These are phyloP conservation scores for Oxygymnocypris stewartii DNA, from an alignment of 2,113 vertebrate genomes.

Conservation along the genomic window DNA sequence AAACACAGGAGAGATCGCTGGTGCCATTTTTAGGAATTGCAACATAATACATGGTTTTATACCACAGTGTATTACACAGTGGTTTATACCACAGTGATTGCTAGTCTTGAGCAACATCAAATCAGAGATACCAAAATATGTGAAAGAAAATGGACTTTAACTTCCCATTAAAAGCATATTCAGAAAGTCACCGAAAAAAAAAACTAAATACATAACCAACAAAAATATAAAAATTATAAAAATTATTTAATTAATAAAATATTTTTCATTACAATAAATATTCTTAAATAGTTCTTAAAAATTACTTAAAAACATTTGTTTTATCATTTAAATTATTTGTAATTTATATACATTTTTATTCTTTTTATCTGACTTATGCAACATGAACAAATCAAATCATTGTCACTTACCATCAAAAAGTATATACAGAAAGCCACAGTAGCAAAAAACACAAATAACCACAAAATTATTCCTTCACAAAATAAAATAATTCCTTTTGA, in stretches of 20 bases:
- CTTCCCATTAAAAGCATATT: background rate
- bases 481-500: background rate
- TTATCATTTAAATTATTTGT: background rate
- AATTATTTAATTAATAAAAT: no score
- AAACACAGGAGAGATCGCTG: background rate
- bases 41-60: constrained; percentile 9
- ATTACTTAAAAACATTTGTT: background rate
- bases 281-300: background rate
- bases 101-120: background rate
- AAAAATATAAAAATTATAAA: no score
- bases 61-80: background rate
- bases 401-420: no score
- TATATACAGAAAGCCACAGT: background rate
- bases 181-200: background rate
- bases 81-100: background rate
- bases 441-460: background rate
- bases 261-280: background rate
- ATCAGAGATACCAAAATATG: background rate
- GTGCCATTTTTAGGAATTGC: background rate
- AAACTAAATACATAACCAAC: background rate
- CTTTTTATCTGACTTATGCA: background rate
- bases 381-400: background rate
- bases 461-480: background rate
- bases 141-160: background rate
- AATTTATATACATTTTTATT: background rate